Percentiles rank a stretch among this genome's conserved stretches.
These are phyloP conservation scores for Homarus gammarus DNA, from an alignment of 2,888 invertebrate species.

Conservation along the genomic window DNA sequence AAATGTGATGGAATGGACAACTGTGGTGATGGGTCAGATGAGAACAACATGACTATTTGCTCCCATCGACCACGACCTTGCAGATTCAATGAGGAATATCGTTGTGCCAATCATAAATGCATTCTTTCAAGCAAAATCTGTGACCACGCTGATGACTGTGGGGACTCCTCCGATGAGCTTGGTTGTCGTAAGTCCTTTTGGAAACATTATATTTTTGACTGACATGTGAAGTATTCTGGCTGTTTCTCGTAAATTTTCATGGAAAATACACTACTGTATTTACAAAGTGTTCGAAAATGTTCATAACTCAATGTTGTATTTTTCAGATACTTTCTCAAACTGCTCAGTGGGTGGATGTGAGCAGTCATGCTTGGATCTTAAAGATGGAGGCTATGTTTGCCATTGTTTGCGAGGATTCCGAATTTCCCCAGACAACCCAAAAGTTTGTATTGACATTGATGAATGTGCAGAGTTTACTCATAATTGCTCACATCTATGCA, in stretches of 20 bases:
- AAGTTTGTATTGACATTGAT: conserved; percentile 92
- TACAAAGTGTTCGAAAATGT: too few relatives aligned
- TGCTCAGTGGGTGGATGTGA: conserved; percentile 88
- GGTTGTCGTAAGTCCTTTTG: conserved; percentile 87
- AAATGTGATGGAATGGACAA: conserved; percentile 93
- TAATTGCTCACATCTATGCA: conserved; percentile 95
- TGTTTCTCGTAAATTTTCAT: too few relatives aligned
- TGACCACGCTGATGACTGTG: conserved; percentile 94
- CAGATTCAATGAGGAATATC: conserved; percentile 85
- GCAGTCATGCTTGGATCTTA: conserved; percentile 92
- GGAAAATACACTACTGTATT: too few relatives aligned
- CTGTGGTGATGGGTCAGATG: conserved; percentile 96
- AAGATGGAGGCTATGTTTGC: conserved; percentile 92
- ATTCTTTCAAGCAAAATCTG: conserved; percentile 89
- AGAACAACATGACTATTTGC: conserved; percentile 95
- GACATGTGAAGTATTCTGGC: too few relatives aligned
- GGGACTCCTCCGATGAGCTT: conserved; percentile 92
- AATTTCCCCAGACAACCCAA: conserved; percentile 88
- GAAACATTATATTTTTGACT: too few relatives aligned
- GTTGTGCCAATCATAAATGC: conserved; percentile 93
- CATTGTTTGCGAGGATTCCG: conserved; percentile 92
- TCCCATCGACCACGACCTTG: conserved; percentile 85
- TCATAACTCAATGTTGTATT: not conserved
- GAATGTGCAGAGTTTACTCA: conserved; percentile 91
- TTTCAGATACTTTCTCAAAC: conserved; percentile 67